Percentiles rank a stretch among this genome's conserved stretches.
Conservation (phyloP, 2,797 vertebrate species). For the Onychomys torridus region DNA sequence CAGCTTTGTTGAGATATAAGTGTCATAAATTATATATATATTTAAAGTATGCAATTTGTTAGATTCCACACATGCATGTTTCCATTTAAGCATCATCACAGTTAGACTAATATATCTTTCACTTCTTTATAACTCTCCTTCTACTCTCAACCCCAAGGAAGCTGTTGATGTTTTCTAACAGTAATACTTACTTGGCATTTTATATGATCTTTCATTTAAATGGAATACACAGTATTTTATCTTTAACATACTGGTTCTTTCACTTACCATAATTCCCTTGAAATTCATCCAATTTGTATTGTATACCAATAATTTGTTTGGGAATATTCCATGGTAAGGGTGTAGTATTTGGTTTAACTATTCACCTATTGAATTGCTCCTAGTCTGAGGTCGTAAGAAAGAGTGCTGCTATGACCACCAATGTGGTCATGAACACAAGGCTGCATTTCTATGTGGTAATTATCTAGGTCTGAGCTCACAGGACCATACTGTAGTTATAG, state of each 20-base stretch:
- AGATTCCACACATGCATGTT: background rate
- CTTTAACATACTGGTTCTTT: background rate
- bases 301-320: background rate
- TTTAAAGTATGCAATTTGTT: background rate
- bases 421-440: background rate
- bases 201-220: background rate
- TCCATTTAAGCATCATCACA: background rate
- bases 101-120: background rate
- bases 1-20: background rate
- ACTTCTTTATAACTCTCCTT: background rate
- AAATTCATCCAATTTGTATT: background rate
- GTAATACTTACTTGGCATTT: background rate
- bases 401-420: background rate
- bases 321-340: background rate
- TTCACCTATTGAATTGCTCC: background rate
- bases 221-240: background rate
- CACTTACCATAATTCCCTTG: background rate
- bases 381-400: background rate
- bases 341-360: background rate
- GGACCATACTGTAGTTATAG: background rate
- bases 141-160: background rate
- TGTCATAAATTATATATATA: background rate
- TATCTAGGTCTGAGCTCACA: background rate
- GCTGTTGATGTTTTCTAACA: background rate
- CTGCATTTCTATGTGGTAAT: background rate